These are phyloP conservation scores for Malurus elegans DNA, from an alignment of 2,113 vertebrate species.

Conservation along the genomic window DNA sequence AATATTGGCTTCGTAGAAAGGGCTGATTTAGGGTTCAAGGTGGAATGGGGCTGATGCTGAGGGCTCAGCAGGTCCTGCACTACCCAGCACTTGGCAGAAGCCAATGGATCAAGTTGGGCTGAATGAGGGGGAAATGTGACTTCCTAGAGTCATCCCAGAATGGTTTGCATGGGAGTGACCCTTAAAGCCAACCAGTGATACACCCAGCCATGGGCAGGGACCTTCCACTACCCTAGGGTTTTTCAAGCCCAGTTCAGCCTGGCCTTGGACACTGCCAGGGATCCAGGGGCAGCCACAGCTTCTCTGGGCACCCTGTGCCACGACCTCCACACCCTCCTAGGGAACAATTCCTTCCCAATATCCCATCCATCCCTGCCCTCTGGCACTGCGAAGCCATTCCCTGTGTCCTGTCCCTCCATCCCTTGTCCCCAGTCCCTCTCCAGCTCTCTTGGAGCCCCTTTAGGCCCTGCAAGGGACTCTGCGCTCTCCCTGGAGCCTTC, in stretches of 20 bases:
- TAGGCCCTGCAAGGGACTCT: background rate
- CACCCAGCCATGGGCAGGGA: background rate
- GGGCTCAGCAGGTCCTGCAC: background rate
- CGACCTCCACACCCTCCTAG: background rate
- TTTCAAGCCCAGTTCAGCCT: background rate
- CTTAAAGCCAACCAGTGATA: background rate
- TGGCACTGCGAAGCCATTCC: background rate
- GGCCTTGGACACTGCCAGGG: background rate
- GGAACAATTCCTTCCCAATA: background rate
- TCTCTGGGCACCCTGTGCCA: background rate
- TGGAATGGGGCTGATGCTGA: background rate
- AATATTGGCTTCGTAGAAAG: background rate
- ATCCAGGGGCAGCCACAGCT: background rate
- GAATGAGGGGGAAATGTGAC: background rate
- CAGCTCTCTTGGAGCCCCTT: background rate
- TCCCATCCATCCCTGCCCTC: background rate
- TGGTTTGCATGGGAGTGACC: background rate
- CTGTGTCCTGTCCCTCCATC: background rate
- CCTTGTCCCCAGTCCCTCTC: background rate
- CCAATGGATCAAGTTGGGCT: background rate
- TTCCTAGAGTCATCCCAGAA: background rate
- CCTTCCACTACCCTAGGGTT: fast-evolving
- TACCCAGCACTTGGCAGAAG: background rate
- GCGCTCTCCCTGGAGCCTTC: background rate
- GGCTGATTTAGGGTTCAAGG: background rate